These are phyloP conservation scores for Elephas maximus DNA, from an alignment of 2,113 vertebrate species.

Conservation along the genomic window DNA sequence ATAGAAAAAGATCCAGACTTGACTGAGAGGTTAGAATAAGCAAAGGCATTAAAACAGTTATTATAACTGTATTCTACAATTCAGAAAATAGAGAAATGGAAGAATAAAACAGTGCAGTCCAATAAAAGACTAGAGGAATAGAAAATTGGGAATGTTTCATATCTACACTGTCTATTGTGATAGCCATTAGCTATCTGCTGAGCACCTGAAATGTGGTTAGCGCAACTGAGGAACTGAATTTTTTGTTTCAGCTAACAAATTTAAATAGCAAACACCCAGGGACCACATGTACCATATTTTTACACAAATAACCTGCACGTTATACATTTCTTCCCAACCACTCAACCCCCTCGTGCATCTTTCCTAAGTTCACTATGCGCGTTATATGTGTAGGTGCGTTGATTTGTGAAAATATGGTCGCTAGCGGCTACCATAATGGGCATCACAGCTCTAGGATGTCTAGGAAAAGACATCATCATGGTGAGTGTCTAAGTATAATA, in stretches of 20 bases:
- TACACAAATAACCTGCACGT: too few species aligned
- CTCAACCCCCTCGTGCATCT: too few species aligned
- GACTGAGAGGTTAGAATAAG: neutral
- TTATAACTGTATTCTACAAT: neutral
- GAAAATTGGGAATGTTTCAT: neutral
- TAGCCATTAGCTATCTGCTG: neutral
- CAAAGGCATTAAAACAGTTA: neutral
- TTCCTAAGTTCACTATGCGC: too few species aligned
- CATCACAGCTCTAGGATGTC: neutral
- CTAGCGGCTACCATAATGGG: neutral
- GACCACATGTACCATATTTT: too few species aligned
- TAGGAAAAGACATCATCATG: neutral
- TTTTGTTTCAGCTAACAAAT: slow-evolving; percentile 38
- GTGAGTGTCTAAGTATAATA: slow-evolving; percentile 13
- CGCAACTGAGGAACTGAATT: neutral
- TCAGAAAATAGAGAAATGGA: neutral
- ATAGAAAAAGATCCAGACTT: slow-evolving; percentile 35
- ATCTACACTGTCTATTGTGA: neutral
- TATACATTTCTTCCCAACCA: too few species aligned
- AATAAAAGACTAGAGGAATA: neutral
- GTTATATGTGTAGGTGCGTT: too few species aligned
- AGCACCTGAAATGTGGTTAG: neutral
- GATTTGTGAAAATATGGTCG: neutral
- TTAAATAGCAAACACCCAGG: neutral
- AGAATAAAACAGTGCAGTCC: neutral